Conservation (phyloP, 2,888 invertebrate genomes). For the Apotomis capreana region DNA sequence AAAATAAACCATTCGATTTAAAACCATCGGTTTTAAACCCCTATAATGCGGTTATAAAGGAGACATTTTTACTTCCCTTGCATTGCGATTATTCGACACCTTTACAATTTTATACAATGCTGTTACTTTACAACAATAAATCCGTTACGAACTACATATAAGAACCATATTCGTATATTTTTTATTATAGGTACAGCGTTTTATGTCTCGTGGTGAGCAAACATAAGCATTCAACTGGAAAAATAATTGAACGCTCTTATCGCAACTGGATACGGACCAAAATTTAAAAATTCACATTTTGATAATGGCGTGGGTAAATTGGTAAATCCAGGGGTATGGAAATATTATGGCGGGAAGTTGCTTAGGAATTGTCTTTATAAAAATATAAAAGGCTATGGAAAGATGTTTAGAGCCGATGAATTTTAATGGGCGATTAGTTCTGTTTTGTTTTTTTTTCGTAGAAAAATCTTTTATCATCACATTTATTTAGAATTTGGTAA, state of each 20-base stretch:
- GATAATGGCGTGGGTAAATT: constrained; percentile 23
- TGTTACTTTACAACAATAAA: constrained; percentile 13
- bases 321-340: constrained; percentile 64
- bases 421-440: constrained; percentile 65
- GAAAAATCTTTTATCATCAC: constrained; percentile 1
- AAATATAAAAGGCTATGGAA: constrained; percentile 60
- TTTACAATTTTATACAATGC: constrained; percentile 42
- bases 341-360: constrained; percentile 76
- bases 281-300: constrained; percentile 23
- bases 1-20: constrained; percentile 54
- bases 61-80: constrained; percentile 68
- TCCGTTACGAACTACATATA: constrained; percentile 28
- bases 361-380: constrained; percentile 78
- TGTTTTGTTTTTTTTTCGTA: constrained; percentile 54
- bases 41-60: constrained; percentile 69
- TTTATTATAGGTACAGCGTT: background rate
- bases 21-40: constrained; percentile 58
- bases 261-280: background rate
- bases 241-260: background rate
- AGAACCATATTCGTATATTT: constrained; percentile 31
- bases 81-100: constrained; percentile 64
- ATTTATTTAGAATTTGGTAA: constrained; percentile 3
- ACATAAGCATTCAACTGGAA: background rate
- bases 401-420: constrained; percentile 72
- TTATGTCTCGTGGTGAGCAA: background rate